These are phyloP conservation scores for Oasisia sp. DNA, from an alignment of 2,888 invertebrate species.

Conservation along the genomic window DNA sequence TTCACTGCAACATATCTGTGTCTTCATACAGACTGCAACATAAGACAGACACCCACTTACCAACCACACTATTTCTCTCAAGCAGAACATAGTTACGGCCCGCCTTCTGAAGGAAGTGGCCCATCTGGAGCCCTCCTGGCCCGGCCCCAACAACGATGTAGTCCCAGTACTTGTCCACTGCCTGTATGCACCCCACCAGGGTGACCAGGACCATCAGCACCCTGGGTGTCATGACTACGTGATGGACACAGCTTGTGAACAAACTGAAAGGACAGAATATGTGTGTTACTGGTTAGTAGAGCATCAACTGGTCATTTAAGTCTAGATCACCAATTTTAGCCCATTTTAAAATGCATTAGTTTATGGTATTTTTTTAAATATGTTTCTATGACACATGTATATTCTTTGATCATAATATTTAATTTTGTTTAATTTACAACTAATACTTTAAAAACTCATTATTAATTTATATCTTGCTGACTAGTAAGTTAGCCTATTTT, in stretches of 20 bases:
- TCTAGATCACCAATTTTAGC: too few species aligned
- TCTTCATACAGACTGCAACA: neutral
- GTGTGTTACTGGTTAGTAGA: too few species aligned
- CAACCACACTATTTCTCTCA: constrained; percentile 49
- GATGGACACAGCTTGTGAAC: neutral
- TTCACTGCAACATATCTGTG: too few species aligned
- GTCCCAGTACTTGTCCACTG: constrained; percentile 43
- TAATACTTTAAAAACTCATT: too few species aligned
- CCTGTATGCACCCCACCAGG: neutral
- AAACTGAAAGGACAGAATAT: neutral
- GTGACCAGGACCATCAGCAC: neutral
- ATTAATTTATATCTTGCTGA: too few species aligned
- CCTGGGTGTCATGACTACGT: neutral
- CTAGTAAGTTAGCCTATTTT: too few species aligned
- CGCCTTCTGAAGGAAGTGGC: constrained; percentile 60
- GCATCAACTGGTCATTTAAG: too few species aligned
- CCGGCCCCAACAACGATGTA: constrained; percentile 68
- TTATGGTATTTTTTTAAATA: too few species aligned
- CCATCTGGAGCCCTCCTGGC: constrained; percentile 66
- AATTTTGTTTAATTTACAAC: too few species aligned
- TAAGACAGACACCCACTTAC: constrained; percentile 28
- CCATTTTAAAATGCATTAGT: too few species aligned
- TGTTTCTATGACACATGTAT: too few species aligned
- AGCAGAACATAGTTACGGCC: constrained; percentile 65
- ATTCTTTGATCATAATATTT: too few species aligned